A percentile compares a stretch with the other conserved stretches of the same genome.
These are phyloP conservation scores for Strongylocentrotus purpuratus DNA, from an alignment of 35 echinoderm and acorn worm genomes.

Conservation along the genomic window DNA sequence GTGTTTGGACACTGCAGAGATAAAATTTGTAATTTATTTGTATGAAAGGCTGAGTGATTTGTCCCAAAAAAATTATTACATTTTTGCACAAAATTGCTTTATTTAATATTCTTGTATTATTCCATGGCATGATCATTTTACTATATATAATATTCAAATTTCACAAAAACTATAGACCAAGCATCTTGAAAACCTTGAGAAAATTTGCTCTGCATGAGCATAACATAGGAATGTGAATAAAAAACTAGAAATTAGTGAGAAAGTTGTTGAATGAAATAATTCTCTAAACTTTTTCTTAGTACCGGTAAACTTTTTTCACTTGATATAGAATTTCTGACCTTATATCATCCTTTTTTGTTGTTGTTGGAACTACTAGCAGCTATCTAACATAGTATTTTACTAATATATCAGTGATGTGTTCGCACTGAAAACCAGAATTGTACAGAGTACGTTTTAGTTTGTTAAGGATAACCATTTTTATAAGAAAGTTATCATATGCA, in stretches of 20 bases:
- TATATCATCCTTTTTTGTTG: background rate
- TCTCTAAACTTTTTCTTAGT: too few species aligned
- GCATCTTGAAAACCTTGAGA: background rate
- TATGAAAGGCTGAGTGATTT: too few species aligned
- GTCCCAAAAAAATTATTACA: background rate
- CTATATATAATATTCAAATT: background rate
- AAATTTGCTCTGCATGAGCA: too few species aligned
- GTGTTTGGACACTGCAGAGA: too few species aligned
- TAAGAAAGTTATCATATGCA: background rate
- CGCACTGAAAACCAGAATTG: too few species aligned
- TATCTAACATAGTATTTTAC: background rate
- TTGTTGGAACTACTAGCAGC: background rate
- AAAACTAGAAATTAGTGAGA: too few species aligned
- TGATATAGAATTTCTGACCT: background rate
- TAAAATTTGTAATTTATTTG: too few species aligned
- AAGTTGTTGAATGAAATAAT: too few species aligned
- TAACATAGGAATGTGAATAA: too few species aligned
- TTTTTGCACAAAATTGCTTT: background rate
- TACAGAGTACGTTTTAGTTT: background rate
- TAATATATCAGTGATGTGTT: background rate
- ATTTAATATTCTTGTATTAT: background rate
- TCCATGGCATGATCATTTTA: background rate
- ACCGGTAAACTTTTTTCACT: too few species aligned
- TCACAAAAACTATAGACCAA: background rate
- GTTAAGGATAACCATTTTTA: background rate